phyloP scores from a whole-genome alignment of 2,113 vertebrate genomes.

The Hemichromis elongatus region DNA sequence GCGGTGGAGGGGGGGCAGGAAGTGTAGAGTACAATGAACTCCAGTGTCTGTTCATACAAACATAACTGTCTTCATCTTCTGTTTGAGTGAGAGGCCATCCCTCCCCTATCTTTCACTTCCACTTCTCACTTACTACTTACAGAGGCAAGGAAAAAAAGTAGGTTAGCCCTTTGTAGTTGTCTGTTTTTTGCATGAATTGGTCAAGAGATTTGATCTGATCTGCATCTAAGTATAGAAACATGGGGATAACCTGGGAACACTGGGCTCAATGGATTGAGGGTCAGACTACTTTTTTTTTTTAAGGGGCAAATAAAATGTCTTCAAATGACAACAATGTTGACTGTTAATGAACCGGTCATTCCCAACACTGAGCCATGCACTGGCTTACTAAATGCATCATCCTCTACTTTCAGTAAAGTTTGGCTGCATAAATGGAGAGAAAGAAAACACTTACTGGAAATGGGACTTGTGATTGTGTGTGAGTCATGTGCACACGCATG shows the following conservation, averaged over 20 bases:
- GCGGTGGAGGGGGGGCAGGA: slow-evolving; percentile 30
- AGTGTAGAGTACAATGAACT: slow-evolving; percentile 65
- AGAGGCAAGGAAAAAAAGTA: background rate
- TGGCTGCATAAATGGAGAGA: background rate
- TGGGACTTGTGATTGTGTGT: background rate
- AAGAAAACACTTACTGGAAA: background rate
- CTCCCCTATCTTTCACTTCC: slow-evolving; percentile 22
- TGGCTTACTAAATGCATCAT: background rate
- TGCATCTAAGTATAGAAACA: background rate
- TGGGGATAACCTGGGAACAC: background rate
- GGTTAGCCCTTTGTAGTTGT: background rate
- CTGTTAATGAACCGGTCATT: background rate
- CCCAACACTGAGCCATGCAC: background rate
- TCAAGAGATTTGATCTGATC: background rate
- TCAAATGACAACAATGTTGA: background rate
- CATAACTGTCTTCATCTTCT: slow-evolving; percentile 59
- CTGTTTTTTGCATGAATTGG: background rate
- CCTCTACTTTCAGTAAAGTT: background rate
- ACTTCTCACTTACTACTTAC: slow-evolving; percentile 22
- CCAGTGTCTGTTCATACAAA: slow-evolving; percentile 66
- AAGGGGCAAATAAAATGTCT: background rate
- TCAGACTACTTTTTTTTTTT: background rate
- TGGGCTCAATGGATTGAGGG: background rate
- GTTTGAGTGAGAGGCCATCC: slow-evolving; percentile 21
- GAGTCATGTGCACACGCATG: background rate